Base-by-base conservation (phyloP, 2,888 invertebrate genomes). In the Chaetoderma sp. region DNA sequence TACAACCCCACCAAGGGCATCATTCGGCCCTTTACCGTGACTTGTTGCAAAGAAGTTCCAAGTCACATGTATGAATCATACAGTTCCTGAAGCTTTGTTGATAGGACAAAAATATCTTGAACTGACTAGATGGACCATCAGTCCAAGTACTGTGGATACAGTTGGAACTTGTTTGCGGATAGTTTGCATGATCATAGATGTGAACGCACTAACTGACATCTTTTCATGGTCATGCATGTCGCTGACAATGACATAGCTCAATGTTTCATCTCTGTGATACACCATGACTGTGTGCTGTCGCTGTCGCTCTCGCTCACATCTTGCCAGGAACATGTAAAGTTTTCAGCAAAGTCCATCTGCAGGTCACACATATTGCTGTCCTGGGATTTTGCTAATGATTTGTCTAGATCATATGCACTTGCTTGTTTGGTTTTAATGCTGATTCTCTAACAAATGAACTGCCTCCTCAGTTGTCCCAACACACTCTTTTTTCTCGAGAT, bases 261-360 rank as follows among this genome's bases (percentile, higher is more conserved):
- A 18, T 16, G 16, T 60, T 4, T 25, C 27, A 27, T 59, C 39
- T 21, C 60, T 23, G 28, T 60, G 52, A 28, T 60, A 64, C n/a
- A 60, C 28, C 50, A 60, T 50, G n/a, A 33, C 52, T 4, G 49
- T 64, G 52, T 27, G 60, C 30, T 63, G 57, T n/a, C 42, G 30
- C 28, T 63, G 57, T 21, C 42, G 21, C 66, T 63, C 63, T 27
- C 63, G 63, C 5, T 63, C 27, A 45, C 66, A 44, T 66, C 60
- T 33, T 67, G 63, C 23, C 49, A 32, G 1, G n/a, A n/a, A n/a
- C 42, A 25, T 10, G 59, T 39, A 21, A 45, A 59, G 18, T 66
- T 66, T 27, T 66, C 63, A 6, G 60, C 10, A 44, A 64, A 64
- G 55, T 67, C 64, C 30, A 67, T 55, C 18, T 67, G 63, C 16